These are phyloP conservation scores for Belonocnema kinseyi DNA, from an alignment of 1,140 invertebrate species.

Conservation along the genomic window DNA sequence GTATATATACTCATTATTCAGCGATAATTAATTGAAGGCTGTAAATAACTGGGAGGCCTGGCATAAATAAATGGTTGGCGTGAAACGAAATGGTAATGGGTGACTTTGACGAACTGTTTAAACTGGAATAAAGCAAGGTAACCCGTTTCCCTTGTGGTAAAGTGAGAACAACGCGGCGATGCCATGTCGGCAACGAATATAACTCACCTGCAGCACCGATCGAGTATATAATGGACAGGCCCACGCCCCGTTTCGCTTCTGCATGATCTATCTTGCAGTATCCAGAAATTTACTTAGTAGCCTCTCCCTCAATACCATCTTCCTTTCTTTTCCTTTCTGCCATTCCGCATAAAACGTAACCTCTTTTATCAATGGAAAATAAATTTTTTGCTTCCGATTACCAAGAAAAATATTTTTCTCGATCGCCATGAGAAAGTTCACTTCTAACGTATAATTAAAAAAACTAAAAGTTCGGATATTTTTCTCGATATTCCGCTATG, in stretches of 20 bases:
- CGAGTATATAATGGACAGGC: constrained; percentile 50
- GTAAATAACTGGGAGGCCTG: constrained; percentile 70
- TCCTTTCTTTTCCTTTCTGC: constrained; percentile 39
- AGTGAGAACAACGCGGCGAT: constrained; percentile 34
- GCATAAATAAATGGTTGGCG: constrained; percentile 74
- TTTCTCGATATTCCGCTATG: too few relatives aligned
- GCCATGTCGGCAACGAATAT: constrained; percentile 62
- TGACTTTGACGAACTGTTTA: constrained; percentile 75
- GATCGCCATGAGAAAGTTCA: too few relatives aligned
- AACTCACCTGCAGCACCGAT: constrained; percentile 66
- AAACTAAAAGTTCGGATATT: too few relatives aligned
- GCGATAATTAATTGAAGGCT: constrained; percentile 75
- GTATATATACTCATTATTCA: constrained; percentile 73
- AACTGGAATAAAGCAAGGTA: constrained; percentile 72
- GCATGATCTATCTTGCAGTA: constrained; percentile 40
- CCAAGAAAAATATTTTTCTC: too few relatives aligned
- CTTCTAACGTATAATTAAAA: too few relatives aligned
- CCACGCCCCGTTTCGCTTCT: constrained; percentile 41
- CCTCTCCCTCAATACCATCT: constrained; percentile 45
- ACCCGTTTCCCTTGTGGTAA: constrained; percentile 57
- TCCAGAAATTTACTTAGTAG: constrained; percentile 46
- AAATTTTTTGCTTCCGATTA: not conserved
- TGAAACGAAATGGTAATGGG: constrained; percentile 73
- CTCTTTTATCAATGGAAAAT: not conserved
- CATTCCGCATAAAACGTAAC: not conserved